Evolutionary conservation across 2,797 vertebrate species (phyloP), one percentile per base, ranked within the genome.

Genomic region (Chromis chromis): DNA sequence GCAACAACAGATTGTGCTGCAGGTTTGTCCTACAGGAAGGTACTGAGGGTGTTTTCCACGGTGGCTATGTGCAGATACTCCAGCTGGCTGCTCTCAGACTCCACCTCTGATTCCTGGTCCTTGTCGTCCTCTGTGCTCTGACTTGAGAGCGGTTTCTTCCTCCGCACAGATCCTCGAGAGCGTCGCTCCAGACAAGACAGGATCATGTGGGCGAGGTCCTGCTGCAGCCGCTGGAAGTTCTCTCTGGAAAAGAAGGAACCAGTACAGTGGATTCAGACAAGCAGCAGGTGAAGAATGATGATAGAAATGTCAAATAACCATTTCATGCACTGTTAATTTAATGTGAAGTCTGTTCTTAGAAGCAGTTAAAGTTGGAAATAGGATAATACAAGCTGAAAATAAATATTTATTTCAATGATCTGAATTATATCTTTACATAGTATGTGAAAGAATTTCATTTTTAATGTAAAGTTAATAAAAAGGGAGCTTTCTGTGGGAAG

Each of bases 31-130:
- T 96, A 98, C 83, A 99, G 82, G 66, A 94, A 95, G 1, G 96
- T 98, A 59, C 86, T 95, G 62, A 94, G 89, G 2, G 93, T 94
- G 74, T 95, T 93, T 24, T 95, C 94, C n/a, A 93, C 90, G 0
- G 91, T 95, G 88, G 94, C 95, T 86, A 99, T 81, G 0, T 98
- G 96, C 73, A 99, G 90, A 82, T 99, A 99, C 85, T 99, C 97
- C 0, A 96, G 94, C 0, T 90, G 93, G 27, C 93, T 94, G 39
- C 90, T 91, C 39, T 93, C 94, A 66, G 92, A 94, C 84, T 84
- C 94, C 91, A 31, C 70, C 60, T 40, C 86, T 1, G 79, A 84
- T 0, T 80, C 77, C 24, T 79, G 74, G 24, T 89, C 86, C 6
- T 69, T 42, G 40, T 67, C n/a, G 0, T 72, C 81, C 74, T 95